Evolutionary conservation across 2,113 vertebrate species (phyloP), one percentile per base, ranked within the genome.

Genomic region (Cryptotis parvus): DNA sequence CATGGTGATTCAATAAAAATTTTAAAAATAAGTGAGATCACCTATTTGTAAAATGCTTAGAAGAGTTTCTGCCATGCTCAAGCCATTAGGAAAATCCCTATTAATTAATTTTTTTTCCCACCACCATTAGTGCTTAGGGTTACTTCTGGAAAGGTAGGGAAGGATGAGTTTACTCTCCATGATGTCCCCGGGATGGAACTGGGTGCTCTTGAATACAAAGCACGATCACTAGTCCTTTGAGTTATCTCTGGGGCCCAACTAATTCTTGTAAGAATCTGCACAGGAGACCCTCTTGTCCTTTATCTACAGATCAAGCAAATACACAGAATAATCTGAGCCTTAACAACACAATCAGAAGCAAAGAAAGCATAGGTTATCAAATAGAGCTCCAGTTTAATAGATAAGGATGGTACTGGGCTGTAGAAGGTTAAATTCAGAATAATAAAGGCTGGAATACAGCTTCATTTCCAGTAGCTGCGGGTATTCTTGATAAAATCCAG

Each of bases 291-390:
- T 87, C 29, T 43, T 37, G 43, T 49, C 33, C 37, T 78, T 1
- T 82, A 37, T 92, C 41, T 69, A 70, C 55, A 90, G 65, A 70
- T 58, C 18, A 61, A 84, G 27, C 9, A 81, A 95, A 55, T 26
- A 33, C 2, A 16, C n/a, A 88, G 82, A 86, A 78, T 75, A 72
- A 37, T 15, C 31, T 37, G 9, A 27, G 75, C 11, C 8, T 87
- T 74, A 65, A 45, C 24, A 45, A 94, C 58, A 72, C 22, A 41
- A 83, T 43, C n/a, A 94, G 77, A 91, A n/a, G 89, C 76, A 66
- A 45, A 77, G 78, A 22, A 84, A 81, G 31, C 29, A 3, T 39
- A 77, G 27, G 33, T 74, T 65, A 49, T 84, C n/a, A 49, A 6
- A 22, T 79, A 39, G 33, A 82, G n/a, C 35, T 14, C n/a, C 41